Evolutionary conservation across 2,113 vertebrate genomes (phyloP).

Genomic region (Callithrix jacchus): DNA sequence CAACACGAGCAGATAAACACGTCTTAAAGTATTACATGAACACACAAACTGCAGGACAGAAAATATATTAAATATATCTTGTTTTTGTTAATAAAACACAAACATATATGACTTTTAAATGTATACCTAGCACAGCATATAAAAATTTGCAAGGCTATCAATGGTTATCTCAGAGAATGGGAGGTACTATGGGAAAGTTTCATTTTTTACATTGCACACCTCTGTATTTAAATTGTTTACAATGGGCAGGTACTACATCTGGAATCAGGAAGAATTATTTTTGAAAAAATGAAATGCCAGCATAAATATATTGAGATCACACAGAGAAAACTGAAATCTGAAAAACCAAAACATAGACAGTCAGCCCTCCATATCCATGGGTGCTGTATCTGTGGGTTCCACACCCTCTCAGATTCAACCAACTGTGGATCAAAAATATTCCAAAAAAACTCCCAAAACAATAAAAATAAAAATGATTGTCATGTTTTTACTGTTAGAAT

Average conservation of each 20-base stretch:
- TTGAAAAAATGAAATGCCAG: not conserved
- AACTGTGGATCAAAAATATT: not conserved
- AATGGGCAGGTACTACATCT: not conserved
- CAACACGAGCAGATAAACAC: not conserved
- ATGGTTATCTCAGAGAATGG: not conserved
- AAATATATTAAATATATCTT: not conserved
- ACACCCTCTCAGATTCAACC: not conserved
- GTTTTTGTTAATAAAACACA: constrained; percentile 21
- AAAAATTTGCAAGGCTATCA: not conserved
- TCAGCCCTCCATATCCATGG: not conserved
- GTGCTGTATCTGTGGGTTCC: not conserved
- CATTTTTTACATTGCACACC: not conserved
- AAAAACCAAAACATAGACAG: not conserved
- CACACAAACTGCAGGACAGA: not conserved
- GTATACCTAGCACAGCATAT: not conserved
- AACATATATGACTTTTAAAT: not conserved
- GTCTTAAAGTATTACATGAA: not conserved
- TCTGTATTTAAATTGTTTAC: constrained; percentile 1
- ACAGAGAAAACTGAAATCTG: not conserved
- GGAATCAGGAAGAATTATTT: constrained; percentile 11
- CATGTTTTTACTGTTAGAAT: not conserved
- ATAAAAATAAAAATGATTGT: not conserved
- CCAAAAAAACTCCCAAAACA: not conserved
- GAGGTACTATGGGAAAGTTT: not conserved
- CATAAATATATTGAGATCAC: not conserved